Evolutionary conservation across 2,797 vertebrate genomes (phyloP).

Genomic region (Octomys mimax): DNA sequence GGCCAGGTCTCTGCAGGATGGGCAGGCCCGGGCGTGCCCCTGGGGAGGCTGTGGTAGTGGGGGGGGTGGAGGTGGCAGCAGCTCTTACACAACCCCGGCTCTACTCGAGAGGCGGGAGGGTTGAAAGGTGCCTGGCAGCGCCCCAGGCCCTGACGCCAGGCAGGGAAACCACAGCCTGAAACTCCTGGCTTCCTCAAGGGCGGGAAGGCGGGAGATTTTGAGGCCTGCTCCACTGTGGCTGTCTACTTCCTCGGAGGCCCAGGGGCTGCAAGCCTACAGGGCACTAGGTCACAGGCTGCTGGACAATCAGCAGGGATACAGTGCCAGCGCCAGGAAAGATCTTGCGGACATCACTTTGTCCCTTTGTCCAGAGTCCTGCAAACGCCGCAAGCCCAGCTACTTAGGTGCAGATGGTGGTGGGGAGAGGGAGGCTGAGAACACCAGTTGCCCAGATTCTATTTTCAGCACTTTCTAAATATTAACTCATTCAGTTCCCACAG

Average conservation of each 20-base stretch:
- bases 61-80: constrained; percentile 25
- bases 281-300: not conserved
- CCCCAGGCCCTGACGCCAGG: constrained; percentile 60
- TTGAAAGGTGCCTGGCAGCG: constrained; percentile 75
- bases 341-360: constrained; percentile 12
- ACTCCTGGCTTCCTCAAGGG: constrained; percentile 60
- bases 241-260: constrained; percentile 54
- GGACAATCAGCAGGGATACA: not conserved
- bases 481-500: not conserved
- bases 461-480: constrained; percentile 2
- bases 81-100: constrained; percentile 82
- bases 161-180: constrained; percentile 72
- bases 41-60: constrained; percentile 67
- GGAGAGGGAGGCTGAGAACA: not conserved
- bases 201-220: constrained; percentile 61
- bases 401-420: not conserved
- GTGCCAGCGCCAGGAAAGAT: not conserved
- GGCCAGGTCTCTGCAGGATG: constrained; percentile 35
- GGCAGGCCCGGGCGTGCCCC: constrained; percentile 76
- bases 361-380: constrained; percentile 38
- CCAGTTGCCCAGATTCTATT: not conserved
- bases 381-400: not conserved
- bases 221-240: constrained; percentile 12
- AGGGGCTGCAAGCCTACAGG: constrained; percentile 7
- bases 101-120: constrained; percentile 63